Evolutionary conservation across 2,888 invertebrate species (phyloP), one percentile per base, ranked within the genome.

Genomic region (Drosophila formosana): DNA sequence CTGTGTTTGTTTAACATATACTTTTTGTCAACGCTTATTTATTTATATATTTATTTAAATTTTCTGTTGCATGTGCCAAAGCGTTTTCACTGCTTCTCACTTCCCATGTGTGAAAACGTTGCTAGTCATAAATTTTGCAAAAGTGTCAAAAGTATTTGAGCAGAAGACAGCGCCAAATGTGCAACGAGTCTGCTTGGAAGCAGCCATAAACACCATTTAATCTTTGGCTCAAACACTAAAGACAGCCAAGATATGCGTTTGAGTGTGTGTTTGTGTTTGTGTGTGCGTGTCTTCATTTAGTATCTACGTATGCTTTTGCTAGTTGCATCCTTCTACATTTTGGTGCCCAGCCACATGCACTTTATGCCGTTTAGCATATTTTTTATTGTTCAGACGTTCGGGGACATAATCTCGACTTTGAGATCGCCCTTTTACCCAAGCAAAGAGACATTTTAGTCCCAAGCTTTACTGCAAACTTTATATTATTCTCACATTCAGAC

Each of bases 151-250:
- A 87, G 77, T 87, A 71, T 72, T 75, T 70, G 64, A 69, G 47
- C 47, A 57, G 47, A 49, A 65, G 53, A 75, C 67, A 61, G 56
- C 53, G 43, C 30, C 52, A 50, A 66, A 66, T 56, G 80, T 53
- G 41, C 46, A 60, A 9, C 28, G 52, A 53, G 63, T 47, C 53
- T 63, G 80, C 73, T 41, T n/a, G 66, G 64, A 34, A 62, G 74
- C 74, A 74, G 69, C 85, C 71, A 89, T 88, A 86, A 86, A 86
- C 86, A 88, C 86, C 86, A 86, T 89, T 86, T 88, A 89, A 89
- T 89, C 89, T 89, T 80, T 89, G 83, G 83, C 81, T 82, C 86
- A 82, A 77, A 72, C 72, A 79, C 88, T 82, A 80, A 85, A 80
- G 82, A 72, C 65, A 46, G 66, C 46, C 70, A 34, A 60, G 37